These are phyloP conservation scores for Chloroceryle inda DNA, from an alignment of 2,797 vertebrate species.

Conservation along the genomic window DNA sequence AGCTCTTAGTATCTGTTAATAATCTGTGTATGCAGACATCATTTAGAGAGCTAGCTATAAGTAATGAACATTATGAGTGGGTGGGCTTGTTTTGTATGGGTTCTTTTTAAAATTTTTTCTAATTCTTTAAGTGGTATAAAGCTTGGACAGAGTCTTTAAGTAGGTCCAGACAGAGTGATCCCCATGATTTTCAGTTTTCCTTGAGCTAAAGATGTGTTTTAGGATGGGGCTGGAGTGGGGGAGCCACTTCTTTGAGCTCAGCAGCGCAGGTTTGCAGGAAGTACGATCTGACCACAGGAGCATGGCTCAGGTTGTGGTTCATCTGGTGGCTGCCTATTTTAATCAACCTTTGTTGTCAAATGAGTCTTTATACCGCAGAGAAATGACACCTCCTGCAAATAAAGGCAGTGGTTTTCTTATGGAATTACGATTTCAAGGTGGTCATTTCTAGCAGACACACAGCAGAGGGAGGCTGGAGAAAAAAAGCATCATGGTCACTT, in stretches of 20 bases:
- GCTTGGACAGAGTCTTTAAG: not conserved
- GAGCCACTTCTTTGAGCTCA: not conserved
- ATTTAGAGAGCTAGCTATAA: not conserved
- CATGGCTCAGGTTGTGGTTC: not conserved
- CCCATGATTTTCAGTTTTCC: not conserved
- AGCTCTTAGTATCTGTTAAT: not conserved
- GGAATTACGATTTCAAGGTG: not conserved
- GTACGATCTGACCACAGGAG: fast-evolving
- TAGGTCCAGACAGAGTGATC: not conserved
- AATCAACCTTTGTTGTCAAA: not conserved
- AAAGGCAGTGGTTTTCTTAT: not conserved
- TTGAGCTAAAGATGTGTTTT: not conserved
- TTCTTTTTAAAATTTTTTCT: not conserved
- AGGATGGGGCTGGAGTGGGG: not conserved
- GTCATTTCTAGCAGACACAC: not conserved
- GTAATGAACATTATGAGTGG: not conserved
- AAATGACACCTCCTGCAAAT: not conserved
- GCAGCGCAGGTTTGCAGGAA: not conserved
- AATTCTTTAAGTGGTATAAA: not conserved
- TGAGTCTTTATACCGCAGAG: not conserved
- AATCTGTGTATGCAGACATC: not conserved
- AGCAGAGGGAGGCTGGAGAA: not conserved
- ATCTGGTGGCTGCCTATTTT: not conserved
- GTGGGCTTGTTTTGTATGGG: not conserved
- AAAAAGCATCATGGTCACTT: not conserved